Conservation (phyloP, 1,140 invertebrate genomes). For the Drosophila prosaltans region DNA sequence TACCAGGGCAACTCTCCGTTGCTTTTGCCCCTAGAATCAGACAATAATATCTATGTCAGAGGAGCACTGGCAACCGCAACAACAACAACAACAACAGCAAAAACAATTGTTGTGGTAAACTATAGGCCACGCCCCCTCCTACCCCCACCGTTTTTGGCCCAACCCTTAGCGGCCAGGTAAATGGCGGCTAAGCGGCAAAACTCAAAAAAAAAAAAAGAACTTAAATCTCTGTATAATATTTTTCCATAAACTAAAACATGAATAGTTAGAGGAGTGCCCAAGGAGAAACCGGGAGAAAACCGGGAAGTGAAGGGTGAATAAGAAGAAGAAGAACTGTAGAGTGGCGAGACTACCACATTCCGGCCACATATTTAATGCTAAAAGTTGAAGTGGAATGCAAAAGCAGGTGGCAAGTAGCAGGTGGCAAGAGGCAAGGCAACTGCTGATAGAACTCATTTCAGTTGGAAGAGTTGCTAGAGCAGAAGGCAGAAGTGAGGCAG, state of each 20-base stretch:
- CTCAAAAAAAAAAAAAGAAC: slow-evolving; percentile 47
- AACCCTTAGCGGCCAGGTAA: slow-evolving; percentile 64
- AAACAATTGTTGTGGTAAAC: slow-evolving; percentile 31
- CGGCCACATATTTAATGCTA: slow-evolving; percentile 75
- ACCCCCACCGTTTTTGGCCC: background rate
- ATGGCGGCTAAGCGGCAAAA: slow-evolving; percentile 53
- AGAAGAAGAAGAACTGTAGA: background rate
- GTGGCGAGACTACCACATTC: slow-evolving; percentile 18
- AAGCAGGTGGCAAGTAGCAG: background rate
- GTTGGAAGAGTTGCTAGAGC: slow-evolving; percentile 30
- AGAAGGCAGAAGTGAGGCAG: slow-evolving; percentile 10
- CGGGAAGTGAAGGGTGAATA: background rate
- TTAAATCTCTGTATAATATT: slow-evolving; percentile 78
- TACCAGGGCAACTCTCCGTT: slow-evolving; percentile 49
- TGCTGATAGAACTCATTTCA: slow-evolving; percentile 57
- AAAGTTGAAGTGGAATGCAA: slow-evolving; percentile 46
- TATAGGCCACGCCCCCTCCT: slow-evolving; percentile 17
- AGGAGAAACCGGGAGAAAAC: background rate
- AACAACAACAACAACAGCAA: slow-evolving; percentile 31
- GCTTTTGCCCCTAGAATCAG: slow-evolving; percentile 53
- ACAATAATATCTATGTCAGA: slow-evolving; percentile 78
- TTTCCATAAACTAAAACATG: slow-evolving; percentile 61
- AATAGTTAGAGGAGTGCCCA: background rate
- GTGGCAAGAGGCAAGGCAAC: slow-evolving; percentile 26
- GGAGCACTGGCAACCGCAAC: slow-evolving; percentile 47